Percentiles rank a stretch among this genome's conserved stretches.
phyloP scores from a whole-genome alignment of 1,140 invertebrate genomes.

The Musca vetustissima region DNA sequence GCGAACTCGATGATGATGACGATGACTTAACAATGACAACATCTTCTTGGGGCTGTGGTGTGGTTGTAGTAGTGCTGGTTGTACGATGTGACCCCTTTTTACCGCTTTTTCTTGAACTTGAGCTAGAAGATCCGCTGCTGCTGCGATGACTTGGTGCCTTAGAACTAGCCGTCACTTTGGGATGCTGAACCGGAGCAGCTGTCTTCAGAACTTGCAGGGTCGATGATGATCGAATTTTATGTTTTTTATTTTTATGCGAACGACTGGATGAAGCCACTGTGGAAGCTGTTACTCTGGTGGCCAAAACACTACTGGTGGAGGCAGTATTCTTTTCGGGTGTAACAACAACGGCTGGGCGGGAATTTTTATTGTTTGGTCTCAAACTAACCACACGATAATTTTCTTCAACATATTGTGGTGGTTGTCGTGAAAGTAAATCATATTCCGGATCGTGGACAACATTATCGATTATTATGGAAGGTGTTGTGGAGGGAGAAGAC shows the following conservation, averaged over 20 bases:
- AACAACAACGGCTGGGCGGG: neutral
- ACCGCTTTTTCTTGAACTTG: conserved; percentile 22
- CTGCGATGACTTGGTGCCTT: neutral
- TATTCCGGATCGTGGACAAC: conserved; percentile 67
- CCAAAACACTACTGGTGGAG: conserved; percentile 4
- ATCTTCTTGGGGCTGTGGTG: conserved; percentile 25
- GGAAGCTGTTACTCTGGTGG: neutral
- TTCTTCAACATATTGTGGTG: conserved; percentile 76
- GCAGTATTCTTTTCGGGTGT: conserved; percentile 25
- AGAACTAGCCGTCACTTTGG: neutral
- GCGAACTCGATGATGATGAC: neutral
- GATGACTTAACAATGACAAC: conserved; percentile 30
- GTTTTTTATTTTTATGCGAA: conserved; percentile 19
- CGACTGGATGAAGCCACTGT: neutral
- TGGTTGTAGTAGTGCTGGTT: neutral
- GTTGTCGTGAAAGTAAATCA: conserved; percentile 78
- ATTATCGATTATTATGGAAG: conserved; percentile 34
- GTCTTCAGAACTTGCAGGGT: conserved; percentile 40
- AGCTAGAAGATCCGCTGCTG: neutral
- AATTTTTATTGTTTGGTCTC: conserved; percentile 14
- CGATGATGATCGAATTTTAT: conserved; percentile 33
- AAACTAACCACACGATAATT: conserved; percentile 64
- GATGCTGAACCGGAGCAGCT: conserved; percentile 30
- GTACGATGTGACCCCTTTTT: conserved; percentile 43
- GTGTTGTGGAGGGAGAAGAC: too few relatives aligned